Percentiles rank a stretch among this genome's conserved stretches.
Conservation (phyloP, 2,113 vertebrate genomes). For the Thinocorus orbignyianus region DNA sequence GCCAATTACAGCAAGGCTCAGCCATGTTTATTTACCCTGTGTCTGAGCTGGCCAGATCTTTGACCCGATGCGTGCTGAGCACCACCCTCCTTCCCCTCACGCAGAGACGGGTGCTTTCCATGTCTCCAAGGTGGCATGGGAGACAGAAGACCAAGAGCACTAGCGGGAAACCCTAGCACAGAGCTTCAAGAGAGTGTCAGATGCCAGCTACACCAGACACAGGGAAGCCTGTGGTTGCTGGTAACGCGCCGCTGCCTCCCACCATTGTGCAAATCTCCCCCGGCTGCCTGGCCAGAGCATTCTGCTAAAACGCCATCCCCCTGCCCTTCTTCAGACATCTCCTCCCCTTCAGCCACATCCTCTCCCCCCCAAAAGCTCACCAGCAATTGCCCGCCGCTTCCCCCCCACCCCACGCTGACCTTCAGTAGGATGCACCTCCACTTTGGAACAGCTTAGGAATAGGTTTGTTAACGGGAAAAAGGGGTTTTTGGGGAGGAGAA, state of each 20-base stretch:
- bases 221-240: neutral
- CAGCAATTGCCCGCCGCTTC: neutral
- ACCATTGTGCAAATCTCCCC: conserved; percentile 8
- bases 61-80: neutral
- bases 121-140: neutral
- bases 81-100: neutral
- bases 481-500: neutral
- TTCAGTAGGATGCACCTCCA: neutral
- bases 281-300: neutral
- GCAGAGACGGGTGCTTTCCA: neutral
- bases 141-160: neutral
- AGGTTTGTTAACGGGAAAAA: neutral
- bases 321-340: neutral
- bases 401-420: fast-evolving
- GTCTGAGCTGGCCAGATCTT: conserved; percentile 39
- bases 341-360: neutral
- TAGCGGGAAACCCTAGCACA: neutral
- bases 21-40: conserved; percentile 41
- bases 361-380: neutral
- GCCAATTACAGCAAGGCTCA: neutral
- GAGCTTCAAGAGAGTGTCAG: neutral
- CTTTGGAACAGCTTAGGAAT: neutral
- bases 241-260: neutral
- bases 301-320: conserved; percentile 40
- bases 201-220: neutral